Conservation (phyloP, 2,888 invertebrate species). For the Chymomyza fuscimana region DNA sequence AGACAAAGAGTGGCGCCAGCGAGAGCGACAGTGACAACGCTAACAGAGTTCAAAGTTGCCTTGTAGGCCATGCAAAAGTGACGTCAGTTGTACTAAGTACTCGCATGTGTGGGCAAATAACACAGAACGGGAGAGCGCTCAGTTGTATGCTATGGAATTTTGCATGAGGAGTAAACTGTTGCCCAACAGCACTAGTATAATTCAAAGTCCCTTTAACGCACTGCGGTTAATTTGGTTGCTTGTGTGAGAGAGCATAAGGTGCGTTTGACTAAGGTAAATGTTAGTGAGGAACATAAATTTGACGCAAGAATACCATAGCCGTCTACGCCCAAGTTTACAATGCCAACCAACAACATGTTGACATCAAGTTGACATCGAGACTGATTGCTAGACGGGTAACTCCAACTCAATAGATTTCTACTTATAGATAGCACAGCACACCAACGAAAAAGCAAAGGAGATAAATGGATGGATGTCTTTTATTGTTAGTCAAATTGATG, state of each 20-base stretch:
- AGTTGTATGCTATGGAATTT: constrained; percentile 65
- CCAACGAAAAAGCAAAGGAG: not conserved
- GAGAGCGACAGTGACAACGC: constrained; percentile 22
- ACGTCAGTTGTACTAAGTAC: not conserved
- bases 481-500: constrained; percentile 44
- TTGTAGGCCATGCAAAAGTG: constrained; percentile 59
- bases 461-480: constrained; percentile 3
- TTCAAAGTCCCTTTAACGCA: not conserved
- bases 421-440: not conserved
- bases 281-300: not conserved
- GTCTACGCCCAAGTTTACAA: not conserved
- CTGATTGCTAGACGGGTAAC: not conserved
- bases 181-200: not conserved
- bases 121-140: constrained; percentile 14
- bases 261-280: not conserved
- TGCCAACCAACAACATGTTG: not conserved
- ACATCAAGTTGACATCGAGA: not conserved
- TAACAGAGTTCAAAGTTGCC: constrained; percentile 66
- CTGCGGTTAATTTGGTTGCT: not conserved
- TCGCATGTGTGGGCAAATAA: not conserved
- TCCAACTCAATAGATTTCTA: not conserved
- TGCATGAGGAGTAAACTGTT: constrained; percentile 59
- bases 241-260: not conserved
- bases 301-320: no score
- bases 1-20: constrained; percentile 8